Evolutionary conservation across 2,888 invertebrate species (phyloP), one percentile per base, ranked within the genome.

Genomic region (Drosophila emarginata): DNA sequence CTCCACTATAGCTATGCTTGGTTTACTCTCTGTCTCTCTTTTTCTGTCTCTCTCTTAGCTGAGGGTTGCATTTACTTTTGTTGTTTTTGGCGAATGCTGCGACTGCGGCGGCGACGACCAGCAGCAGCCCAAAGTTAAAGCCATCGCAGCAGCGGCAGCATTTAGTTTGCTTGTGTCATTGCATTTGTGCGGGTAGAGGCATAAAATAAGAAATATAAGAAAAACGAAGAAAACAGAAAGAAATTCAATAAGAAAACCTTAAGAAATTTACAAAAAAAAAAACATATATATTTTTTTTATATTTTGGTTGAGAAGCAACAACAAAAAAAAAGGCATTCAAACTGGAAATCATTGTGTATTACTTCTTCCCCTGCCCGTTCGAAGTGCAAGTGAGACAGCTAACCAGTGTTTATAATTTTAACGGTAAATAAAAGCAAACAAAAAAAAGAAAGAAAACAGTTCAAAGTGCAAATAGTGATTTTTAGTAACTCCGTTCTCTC

Each of bases 101-200:
- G 36, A 21, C 68, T 70, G 57, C 79, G 14, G 63, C 67, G 69
- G 26, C 72, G 62, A 80, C 74, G 65, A 60, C 66, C 79, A 50
- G 53, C 45, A 52, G 66, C 71, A 67, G 68, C 36, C 37, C 71
- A 71, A 64, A 71, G 71, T 64, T 61, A 72, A 70, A 71, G 64
- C 64, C 64, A 71, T 45, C 32, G 21, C 50, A 72, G 60, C 74
- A 74, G 76, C 70, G 64, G 53, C 71, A 78, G 74, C 80, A 78
- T 83, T 82, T 83, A 86, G 79, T 82, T 82, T 81, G 80, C 86
- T 83, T 82, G 78, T 83, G 84, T 86, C 81, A 86, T 82, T 87
- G 84, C 81, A 85, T 85, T 82, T 81, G 80, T 79, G 81, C 85
- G 80, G 86, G 85, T 81, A 79, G 82, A 68, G 81, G 67, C 74